Evolutionary conservation across 2,113 vertebrate genomes (phyloP), one percentile per base, ranked within the genome.

Genomic region (Tachuris rubrigastra): DNA sequence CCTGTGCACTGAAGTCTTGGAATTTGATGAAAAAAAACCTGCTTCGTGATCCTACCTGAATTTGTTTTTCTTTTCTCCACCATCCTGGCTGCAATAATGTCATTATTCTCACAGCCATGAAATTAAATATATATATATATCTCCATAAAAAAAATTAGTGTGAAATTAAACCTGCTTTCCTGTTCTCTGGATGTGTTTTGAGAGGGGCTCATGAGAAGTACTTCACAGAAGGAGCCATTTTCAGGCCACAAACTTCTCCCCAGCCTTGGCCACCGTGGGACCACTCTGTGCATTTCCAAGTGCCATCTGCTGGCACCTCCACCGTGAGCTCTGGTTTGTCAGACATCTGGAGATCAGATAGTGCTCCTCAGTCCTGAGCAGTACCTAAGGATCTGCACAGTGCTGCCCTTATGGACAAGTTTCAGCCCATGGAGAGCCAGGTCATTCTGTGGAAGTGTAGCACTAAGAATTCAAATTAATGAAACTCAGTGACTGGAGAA

Each of bases 241-340:
- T 7, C 28, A 83, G 20, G 39, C 14, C 66, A 41, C 4, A 1
- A 41, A 23, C 3, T 41, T 37, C 24, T 39, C 23, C 42, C 14
- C 19, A 58, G 12, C 25, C 37, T 81, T 2, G 1, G 33, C 12
- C 7, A 5, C 65, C 30, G 27, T 17, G 37, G 23, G 55, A 6
- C 37, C 30, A 4, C 13, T 37, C 44, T 42, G 21, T 30, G 59
- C 56, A 27, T 52, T 52, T 35, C 87, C 2, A 2, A 35, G 72
- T 56, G 77, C 39, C 68, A 77, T 30, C 59, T 91, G 56, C 77
- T 69, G 46, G 27, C 59, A 56, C 19, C 44, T 84, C 10, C 41
- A 16, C 14, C 0, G 0, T 24, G 52, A 58, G 24, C 33, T 62
- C 41, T 49, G 53, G 8, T 24, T 13, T 25, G 1, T 0, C 28